Base-by-base conservation (phyloP, 2,888 invertebrate species). In the Tanytarsus gracilentus region DNA sequence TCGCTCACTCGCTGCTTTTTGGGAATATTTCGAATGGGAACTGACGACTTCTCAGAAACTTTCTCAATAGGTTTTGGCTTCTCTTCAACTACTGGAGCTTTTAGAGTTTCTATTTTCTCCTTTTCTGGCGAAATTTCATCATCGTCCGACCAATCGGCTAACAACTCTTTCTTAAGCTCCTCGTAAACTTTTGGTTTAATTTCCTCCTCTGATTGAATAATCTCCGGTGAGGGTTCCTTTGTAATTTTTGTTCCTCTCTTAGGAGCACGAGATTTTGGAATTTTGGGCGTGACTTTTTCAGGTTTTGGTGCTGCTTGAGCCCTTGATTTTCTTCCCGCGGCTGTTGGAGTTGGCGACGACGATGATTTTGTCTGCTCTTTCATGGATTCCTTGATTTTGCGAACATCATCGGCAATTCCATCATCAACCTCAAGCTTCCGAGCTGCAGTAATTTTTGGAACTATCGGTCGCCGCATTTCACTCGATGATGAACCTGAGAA, bases 121-220 rank as follows among this genome's bases (percentile, higher is more conserved):
- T 69, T 65, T 64, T 65, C 56, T 59, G 64, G 51, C 65, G 66
- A 25, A 67, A 65, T 50, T 66, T 66, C 44, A 67, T 62, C 21
- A 65, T 49, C 2, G 68, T 67, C 14, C 69, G 14, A 18, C 25
- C 48, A 49, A 50, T 44, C 26, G 21, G 18, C 53, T 21, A 53
- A 39, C 18, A 53, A n/a, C 21, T 51, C 51, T 21, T 53, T 53
- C 16, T 36, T 53, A 11, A 53, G 25, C 25, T 36, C 53, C 14
- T 18, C 30, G 18, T 29, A 14, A n/a, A 25, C 29, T 16, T 29
- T 18, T 30, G 29, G 14, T 25, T 51, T 51, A 4, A 29, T 8
- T 16, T 36, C 21, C n/a, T 36, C 27, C 11, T 53, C 53, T n/a
- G n/a, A n/a, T n/a, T n/a, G n/a, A n/a, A 44, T 23, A 18, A 44